phyloP scores from a whole-genome alignment of 2,113 vertebrate species.

The Cinclus cinclus region DNA sequence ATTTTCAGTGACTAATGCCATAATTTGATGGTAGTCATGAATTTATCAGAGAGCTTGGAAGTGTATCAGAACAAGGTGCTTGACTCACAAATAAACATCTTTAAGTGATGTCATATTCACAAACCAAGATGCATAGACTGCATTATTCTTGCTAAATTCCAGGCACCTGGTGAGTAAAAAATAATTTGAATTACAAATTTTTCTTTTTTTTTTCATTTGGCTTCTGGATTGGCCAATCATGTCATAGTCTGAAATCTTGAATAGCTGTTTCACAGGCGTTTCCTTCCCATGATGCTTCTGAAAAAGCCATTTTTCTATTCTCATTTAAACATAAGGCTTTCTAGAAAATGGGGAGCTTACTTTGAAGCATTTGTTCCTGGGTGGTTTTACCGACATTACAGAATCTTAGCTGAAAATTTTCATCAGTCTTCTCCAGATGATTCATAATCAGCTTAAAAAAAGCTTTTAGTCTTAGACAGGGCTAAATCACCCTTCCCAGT shows the following conservation, averaged over 20 bases:
- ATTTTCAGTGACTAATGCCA: neutral
- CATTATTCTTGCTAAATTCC: neutral
- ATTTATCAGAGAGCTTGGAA: neutral
- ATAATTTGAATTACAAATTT: neutral
- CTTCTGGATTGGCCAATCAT: neutral
- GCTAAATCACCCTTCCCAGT: neutral
- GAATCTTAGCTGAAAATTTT: neutral
- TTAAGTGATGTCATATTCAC: neutral
- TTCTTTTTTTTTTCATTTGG: neutral
- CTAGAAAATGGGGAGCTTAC: neutral
- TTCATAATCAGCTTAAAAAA: neutral
- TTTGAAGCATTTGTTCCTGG: neutral
- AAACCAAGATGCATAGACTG: neutral
- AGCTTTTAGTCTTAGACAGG: neutral
- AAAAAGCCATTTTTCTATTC: neutral
- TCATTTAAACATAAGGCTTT: neutral
- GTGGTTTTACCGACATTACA: neutral
- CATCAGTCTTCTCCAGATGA: neutral
- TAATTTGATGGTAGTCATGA: neutral
- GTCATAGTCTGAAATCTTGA: neutral
- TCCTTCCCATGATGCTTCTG: neutral
- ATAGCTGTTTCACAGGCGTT: neutral
- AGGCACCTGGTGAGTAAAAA: neutral
- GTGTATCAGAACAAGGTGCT: neutral
- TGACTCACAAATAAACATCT: slow-evolving; percentile 9